Conservation (phyloP, 1,140 invertebrate genomes). For the Brachionus rotundiformis region DNA sequence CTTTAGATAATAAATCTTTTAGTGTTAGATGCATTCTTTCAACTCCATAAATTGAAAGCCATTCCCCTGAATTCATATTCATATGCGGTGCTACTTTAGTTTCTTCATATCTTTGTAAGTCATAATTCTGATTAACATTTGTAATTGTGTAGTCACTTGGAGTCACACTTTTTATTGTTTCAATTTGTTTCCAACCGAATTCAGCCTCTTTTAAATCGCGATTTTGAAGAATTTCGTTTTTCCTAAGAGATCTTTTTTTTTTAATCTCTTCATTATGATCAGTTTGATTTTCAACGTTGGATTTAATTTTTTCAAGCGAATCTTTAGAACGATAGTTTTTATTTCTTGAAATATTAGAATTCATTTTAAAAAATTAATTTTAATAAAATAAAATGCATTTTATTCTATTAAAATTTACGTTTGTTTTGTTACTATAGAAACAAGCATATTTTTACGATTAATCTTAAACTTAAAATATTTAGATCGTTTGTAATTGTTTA, state of each 20-base stretch:
- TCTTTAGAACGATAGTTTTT: background rate
- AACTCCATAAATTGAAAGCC: slow-evolving; percentile 60
- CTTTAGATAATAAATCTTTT: slow-evolving; percentile 63
- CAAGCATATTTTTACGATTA: too few species aligned
- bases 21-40: slow-evolving; percentile 59
- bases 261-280: background rate
- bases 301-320: background rate
- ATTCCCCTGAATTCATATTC: slow-evolving; percentile 60
- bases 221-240: background rate
- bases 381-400: background rate
- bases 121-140: slow-evolving; percentile 61
- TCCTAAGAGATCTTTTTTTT: background rate
- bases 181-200: slow-evolving; percentile 56
- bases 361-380: background rate
- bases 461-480: too few species aligned
- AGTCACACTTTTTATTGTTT: slow-evolving; percentile 56
- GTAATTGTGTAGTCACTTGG: slow-evolving; percentile 61
- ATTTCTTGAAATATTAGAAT: background rate
- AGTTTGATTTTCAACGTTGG: background rate
- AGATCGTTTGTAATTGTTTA: too few species aligned
- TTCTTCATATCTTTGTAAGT: slow-evolving; percentile 53
- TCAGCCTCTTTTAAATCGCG: slow-evolving; percentile 15
- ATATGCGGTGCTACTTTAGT: background rate
- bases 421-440: background rate
- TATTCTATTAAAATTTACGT: background rate